Evolutionary conservation across 2,113 vertebrate genomes (phyloP), one percentile per base, ranked within the genome.

Genomic region (Chionomys nivalis): DNA sequence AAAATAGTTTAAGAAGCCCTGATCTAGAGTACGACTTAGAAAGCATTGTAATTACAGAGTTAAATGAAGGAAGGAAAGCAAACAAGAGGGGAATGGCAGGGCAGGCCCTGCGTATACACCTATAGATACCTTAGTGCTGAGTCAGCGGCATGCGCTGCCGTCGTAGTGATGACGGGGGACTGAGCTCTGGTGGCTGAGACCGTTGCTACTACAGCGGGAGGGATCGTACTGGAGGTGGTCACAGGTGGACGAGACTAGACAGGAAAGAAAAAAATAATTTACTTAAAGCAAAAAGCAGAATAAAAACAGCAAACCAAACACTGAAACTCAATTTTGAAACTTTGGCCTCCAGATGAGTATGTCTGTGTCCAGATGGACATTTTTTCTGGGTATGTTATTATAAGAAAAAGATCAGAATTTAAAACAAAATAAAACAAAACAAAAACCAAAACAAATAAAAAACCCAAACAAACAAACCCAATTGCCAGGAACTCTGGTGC

Each of bases 181-280:
- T 99, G 99, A 72, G 99, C 99, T 97, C 99, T 99, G 0, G 99
- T 99, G 92, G 99, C 99, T 0, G 99, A 99, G 47, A 99, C 99
- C 6, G 99, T 99, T 11, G 99, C 99, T 96, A 99, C 99, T 95
- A 99, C 99, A 28, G 99, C 99, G 73, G 99, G 99, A 95, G 99
- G 99, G 96, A 99, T 99, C 70, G 99, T 98, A 79, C 99, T 99
- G 2, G 99, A 99, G 2, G 99, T 99, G 90, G 99, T 99, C 95
- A 99, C 99, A 28, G 99, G 98, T 79, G 99, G 99, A 44, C 99
- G 99, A 94, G 99, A 99, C 99, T 99, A 97, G 12, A 90, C 83
- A 98, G 26, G 97, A 1, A 87, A 63, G 52, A 95, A 44, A 39
- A 97, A 97, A 33, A 77, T 0, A 96, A 7, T 95, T 93, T 44